Base-by-base conservation (phyloP, 2,888 invertebrate genomes). In the Netelia fuscicornis region DNA sequence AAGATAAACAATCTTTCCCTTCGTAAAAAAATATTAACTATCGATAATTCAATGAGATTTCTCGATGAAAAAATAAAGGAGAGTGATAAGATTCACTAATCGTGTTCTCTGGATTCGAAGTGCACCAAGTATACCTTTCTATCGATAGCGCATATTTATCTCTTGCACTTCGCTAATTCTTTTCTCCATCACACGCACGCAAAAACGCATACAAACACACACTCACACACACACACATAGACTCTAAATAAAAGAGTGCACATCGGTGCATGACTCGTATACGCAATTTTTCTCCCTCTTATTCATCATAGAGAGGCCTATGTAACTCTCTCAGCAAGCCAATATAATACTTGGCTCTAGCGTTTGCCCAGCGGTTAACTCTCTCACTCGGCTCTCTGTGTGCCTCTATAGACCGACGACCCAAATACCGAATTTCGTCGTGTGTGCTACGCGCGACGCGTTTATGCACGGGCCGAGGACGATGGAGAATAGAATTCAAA, bases 311-410 rank as follows among this genome's bases (percentile, higher is more conserved):
- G 52, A n/a, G 58, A 60, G 30, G 44, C 64, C 68, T 68, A 23
- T 56, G 71, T 68, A 67, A 71, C 58, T 64, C 81, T 64, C 54
- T 74, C 30, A 75, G 79, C 81, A 71, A 60, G 85, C 78, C 78
- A 79, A 85, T 84, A 85, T 82, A 82, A 85, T 82, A 79, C 74
- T 81, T 78, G 78, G 77, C 86, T 90, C 90, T 89, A 88, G 90
- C 89, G 90, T 89, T 89, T 87, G 86, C 85, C 87, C 86, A 88
- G 88, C 89, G 88, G 84, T 87, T 88, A 87, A 90, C 90, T 89
- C 90, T 89, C 88, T 89, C 88, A 82, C 86, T 87, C 82, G 82
- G 88, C 89, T 87, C 83, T 88, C 88, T 88, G 87, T 87, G 87
- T 87, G 86, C 86, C 83, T 84, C 84, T 85, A 76, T 86, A 88